Conservation (phyloP, 2,797 vertebrate genomes). For the Enteromius paludinosus region DNA sequence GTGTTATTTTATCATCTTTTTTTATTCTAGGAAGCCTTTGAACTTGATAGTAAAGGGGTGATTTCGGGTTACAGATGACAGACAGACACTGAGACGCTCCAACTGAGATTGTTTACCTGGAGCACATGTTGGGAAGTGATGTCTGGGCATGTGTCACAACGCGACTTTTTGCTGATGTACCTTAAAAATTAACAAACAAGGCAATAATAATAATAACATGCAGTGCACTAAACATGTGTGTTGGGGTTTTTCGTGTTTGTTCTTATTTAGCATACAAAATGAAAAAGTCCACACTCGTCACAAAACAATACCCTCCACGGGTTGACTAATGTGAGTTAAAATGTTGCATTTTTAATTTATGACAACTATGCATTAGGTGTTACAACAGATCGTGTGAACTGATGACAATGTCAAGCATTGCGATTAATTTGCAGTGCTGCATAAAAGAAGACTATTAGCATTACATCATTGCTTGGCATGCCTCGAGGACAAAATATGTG, state of each 20-base stretch:
- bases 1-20: constrained; percentile 6
- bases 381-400: background rate
- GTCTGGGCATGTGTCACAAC: constrained; percentile 13
- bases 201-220: background rate
- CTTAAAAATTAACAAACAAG: background rate
- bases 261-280: constrained; percentile 2
- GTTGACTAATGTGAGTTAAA: background rate
- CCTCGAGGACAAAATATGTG: constrained; percentile 21
- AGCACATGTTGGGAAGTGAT: constrained; percentile 41
- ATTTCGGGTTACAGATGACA: constrained; percentile 23
- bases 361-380: constrained; percentile 8
- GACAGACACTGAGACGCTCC: background rate
- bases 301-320: constrained; percentile 4
- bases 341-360: constrained; percentile 8
- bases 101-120: constrained; percentile 29
- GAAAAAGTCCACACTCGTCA: constrained; percentile 14
- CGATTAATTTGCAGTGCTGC: constrained; percentile 9
- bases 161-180: background rate
- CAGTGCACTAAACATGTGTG: background rate
- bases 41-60: background rate
- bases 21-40: constrained; percentile 26
- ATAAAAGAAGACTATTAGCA: constrained; percentile 4
- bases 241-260: background rate
- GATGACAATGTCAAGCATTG: background rate
- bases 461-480: constrained; percentile 46